These are phyloP conservation scores for Polietes domitor DNA, from an alignment of 2,888 invertebrate genomes.

Conservation along the genomic window DNA sequence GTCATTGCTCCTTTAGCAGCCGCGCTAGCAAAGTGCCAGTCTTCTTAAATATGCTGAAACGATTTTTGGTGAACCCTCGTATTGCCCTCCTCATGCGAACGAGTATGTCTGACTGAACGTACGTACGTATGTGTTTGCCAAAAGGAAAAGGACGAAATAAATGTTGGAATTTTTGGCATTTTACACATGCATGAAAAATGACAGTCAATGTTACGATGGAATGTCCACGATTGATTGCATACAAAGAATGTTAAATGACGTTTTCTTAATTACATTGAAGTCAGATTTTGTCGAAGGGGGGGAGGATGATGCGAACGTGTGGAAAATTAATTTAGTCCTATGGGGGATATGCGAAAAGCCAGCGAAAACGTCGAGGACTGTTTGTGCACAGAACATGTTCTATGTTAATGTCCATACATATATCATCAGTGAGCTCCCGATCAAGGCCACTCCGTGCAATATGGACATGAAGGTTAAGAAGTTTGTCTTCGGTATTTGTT, in stretches of 20 bases:
- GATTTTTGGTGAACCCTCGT: neutral
- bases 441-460: too few relatives aligned
- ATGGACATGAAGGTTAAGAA: too few relatives aligned
- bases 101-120: neutral
- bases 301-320: neutral
- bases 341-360: neutral
- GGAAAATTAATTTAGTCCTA: slow-evolving; percentile 38
- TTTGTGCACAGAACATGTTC: too few relatives aligned
- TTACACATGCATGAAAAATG: slow-evolving; percentile 49
- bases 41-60: neutral
- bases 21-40: neutral
- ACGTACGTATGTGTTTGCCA: neutral
- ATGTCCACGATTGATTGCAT: slow-evolving; percentile 66
- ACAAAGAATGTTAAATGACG: slow-evolving; percentile 57
- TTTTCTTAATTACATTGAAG: slow-evolving; percentile 55
- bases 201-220: slow-evolving; percentile 40
- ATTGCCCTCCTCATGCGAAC: neutral
- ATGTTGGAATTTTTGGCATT: slow-evolving; percentile 46
- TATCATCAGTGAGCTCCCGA: too few relatives aligned
- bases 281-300: neutral
- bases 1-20: slow-evolving; percentile 11
- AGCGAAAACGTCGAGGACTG: too few relatives aligned
- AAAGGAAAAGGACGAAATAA: neutral
- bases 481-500: too few relatives aligned
- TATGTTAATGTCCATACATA: too few relatives aligned